Conservation (phyloP, 2,888 invertebrate species). For the Plebejus melissa region DNA sequence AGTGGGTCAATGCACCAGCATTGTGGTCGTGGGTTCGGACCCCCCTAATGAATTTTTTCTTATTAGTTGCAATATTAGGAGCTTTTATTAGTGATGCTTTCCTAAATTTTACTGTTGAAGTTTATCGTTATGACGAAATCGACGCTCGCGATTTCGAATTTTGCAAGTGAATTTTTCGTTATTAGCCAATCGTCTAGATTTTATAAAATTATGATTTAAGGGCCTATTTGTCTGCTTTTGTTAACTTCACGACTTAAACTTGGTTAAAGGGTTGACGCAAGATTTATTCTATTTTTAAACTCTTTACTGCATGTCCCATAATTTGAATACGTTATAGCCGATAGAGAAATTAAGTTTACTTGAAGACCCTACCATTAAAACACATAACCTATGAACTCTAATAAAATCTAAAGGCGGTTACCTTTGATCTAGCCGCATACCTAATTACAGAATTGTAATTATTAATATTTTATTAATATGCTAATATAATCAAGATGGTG, state of each 20-base stretch:
- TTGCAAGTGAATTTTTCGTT: no score
- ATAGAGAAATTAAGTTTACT: not conserved
- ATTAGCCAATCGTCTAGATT: no score
- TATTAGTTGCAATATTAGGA: no score
- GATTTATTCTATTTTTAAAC: not conserved
- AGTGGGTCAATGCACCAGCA: not conserved
- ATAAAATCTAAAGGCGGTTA: constrained; percentile 13
- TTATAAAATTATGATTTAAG: no score
- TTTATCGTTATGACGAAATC: no score
- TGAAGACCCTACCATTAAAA: not conserved
- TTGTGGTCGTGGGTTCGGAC: not conserved
- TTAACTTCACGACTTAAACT: not conserved
- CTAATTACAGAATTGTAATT: constrained; percentile 54
- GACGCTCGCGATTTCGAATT: no score
- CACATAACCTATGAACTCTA: constrained; percentile 5
- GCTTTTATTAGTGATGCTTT: no score
- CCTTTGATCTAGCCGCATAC: constrained; percentile 48
- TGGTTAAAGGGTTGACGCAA: not conserved
- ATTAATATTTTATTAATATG: constrained; percentile 52
- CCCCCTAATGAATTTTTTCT: not conserved
- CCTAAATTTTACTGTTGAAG: no score
- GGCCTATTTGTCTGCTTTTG: no score
- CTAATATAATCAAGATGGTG: constrained; percentile 56
- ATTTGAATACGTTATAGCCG: not conserved
- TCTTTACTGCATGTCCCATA: not conserved